Conservation (phyloP, 2,113 vertebrate genomes). For the Corythoichthys haematopterus region DNA sequence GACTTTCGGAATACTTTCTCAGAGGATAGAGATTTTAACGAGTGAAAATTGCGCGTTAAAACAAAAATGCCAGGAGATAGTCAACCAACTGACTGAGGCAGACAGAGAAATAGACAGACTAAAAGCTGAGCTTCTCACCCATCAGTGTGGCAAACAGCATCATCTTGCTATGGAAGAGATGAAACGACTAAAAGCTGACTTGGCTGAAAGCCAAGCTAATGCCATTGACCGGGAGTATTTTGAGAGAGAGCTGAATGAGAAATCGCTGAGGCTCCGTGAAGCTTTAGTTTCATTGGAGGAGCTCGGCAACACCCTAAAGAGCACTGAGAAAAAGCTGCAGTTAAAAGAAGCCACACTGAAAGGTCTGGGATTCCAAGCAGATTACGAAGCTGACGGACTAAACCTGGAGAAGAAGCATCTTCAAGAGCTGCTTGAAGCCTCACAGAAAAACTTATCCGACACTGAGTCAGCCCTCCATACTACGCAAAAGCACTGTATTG, state of each 20-base stretch:
- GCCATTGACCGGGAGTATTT: constrained; percentile 66
- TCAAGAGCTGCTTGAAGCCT: constrained; percentile 49
- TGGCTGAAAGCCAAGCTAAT: constrained; percentile 61
- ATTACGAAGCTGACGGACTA: constrained; percentile 42
- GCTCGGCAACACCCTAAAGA: constrained; percentile 68
- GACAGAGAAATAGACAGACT: constrained; percentile 76
- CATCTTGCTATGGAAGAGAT: constrained; percentile 55
- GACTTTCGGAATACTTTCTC: constrained; percentile 57
- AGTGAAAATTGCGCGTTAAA: constrained; percentile 70
- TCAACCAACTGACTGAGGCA: constrained; percentile 77
- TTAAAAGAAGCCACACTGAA: constrained; percentile 74
- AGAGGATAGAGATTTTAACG: constrained; percentile 66
- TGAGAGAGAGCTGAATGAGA: constrained; percentile 70
- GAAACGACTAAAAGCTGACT: constrained; percentile 57
- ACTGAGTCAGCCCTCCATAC: constrained; percentile 47
- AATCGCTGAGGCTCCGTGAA: constrained; percentile 71
- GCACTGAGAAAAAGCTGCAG: constrained; percentile 74
- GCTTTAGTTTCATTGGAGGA: constrained; percentile 69
- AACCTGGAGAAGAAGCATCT: constrained; percentile 56
- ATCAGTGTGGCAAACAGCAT: constrained; percentile 62
- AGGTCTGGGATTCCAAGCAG: constrained; percentile 70
- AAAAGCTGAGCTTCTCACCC: constrained; percentile 65
- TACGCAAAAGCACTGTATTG: constrained; percentile 43
- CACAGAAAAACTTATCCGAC: constrained; percentile 57
- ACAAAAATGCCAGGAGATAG: constrained; percentile 74